phyloP scores from a whole-genome alignment of 2,888 invertebrate genomes.

The Hypomecis punctinalis region DNA sequence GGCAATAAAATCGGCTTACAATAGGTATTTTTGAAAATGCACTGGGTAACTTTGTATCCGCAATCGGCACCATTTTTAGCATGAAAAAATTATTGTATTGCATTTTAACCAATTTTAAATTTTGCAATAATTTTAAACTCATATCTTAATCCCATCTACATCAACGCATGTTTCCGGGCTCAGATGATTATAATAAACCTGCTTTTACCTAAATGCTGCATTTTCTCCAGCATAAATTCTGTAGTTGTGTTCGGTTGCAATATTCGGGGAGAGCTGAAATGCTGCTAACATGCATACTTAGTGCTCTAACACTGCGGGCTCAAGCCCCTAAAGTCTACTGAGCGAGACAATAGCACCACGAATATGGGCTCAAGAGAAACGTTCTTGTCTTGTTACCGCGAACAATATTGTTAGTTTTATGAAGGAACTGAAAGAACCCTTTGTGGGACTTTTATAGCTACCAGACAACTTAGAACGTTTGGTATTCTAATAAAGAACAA shows the following conservation, averaged over 20 bases:
- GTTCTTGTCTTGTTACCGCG: slow-evolving; percentile 80
- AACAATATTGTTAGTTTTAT: slow-evolving; percentile 83
- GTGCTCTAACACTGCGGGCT: slow-evolving; percentile 66
- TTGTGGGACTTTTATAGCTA: slow-evolving; percentile 65
- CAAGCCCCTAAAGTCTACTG: slow-evolving; percentile 77
- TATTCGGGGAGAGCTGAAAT: not conserved
- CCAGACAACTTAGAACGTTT: slow-evolving; percentile 36
- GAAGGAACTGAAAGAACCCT: slow-evolving; percentile 73
- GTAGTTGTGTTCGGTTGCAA: not conserved
- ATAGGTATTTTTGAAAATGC: no score
- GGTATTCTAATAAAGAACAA: slow-evolving; percentile 40
- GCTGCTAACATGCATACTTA: slow-evolving; percentile 12
- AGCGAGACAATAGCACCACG: slow-evolving; percentile 77
- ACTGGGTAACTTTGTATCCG: no score
- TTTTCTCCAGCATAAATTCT: not conserved
- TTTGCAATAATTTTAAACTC: no score
- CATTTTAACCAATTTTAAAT: no score
- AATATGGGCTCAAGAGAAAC: slow-evolving; percentile 79
- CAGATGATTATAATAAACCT: no score
- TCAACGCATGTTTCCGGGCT: no score
- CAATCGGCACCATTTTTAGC: no score
- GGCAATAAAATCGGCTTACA: no score
- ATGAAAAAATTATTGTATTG: no score
- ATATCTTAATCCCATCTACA: no score
- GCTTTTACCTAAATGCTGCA: no score